Percentiles rank a stretch among this genome's conserved stretches.
Conservation (phyloP, 1,140 invertebrate genomes). For the Ruditapes philippinarum region DNA sequence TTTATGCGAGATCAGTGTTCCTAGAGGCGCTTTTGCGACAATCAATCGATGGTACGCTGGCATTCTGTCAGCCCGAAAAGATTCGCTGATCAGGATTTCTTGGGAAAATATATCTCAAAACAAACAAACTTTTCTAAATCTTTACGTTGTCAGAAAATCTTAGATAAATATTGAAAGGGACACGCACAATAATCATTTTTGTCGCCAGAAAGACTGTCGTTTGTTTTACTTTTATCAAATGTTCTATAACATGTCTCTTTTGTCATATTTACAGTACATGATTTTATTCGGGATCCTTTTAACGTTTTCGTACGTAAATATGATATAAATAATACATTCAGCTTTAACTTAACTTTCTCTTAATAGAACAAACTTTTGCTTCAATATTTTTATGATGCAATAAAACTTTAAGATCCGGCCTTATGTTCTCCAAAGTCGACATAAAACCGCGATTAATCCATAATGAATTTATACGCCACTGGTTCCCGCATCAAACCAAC, state of each 20-base stretch:
- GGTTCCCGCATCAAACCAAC: too few relatives aligned
- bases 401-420: too few relatives aligned
- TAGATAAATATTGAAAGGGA: background rate
- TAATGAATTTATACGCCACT: too few relatives aligned
- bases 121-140: constrained; percentile 4
- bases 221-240: background rate
- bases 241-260: background rate
- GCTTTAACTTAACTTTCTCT: too few relatives aligned
- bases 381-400: too few relatives aligned
- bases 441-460: too few relatives aligned
- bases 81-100: background rate
- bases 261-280: background rate
- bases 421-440: too few relatives aligned
- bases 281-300: background rate
- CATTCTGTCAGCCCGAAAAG: background rate
- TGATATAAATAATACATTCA: too few relatives aligned
- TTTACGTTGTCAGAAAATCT: background rate
- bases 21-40: constrained; percentile 6
- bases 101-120: background rate
- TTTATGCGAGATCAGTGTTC: background rate
- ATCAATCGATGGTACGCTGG: background rate
- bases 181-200: constrained; percentile 7
- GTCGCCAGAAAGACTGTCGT: background rate
- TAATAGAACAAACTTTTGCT: too few relatives aligned
- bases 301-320: too few relatives aligned